Conservation (phyloP, 2,113 vertebrate genomes). For the Tricholaema leucomelas region DNA sequence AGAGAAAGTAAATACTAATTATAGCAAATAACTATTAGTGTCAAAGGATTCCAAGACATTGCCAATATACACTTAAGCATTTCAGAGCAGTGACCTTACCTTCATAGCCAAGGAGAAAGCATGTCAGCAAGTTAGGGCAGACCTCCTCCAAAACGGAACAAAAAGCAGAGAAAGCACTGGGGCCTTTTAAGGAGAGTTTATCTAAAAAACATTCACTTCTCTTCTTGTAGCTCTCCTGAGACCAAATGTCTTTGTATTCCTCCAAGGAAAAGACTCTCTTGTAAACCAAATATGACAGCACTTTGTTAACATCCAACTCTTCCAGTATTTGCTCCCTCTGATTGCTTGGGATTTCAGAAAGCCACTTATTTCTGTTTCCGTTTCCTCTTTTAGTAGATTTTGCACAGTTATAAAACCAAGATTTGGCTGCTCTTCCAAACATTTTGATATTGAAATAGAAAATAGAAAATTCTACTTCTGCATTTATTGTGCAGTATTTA, state of each 20-base stretch:
- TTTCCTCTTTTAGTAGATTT: constrained; percentile 73
- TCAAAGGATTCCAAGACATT: constrained; percentile 60
- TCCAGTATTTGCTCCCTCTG: constrained; percentile 81
- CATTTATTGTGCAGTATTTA: constrained; percentile 56
- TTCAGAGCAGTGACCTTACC: constrained; percentile 78
- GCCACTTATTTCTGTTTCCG: constrained; percentile 76
- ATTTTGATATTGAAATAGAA: constrained; percentile 73
- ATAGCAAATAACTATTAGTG: constrained; percentile 61
- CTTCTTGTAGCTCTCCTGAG: constrained; percentile 72
- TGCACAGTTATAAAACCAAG: constrained; percentile 82
- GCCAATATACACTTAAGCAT: constrained; percentile 57
- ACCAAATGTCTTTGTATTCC: constrained; percentile 88
- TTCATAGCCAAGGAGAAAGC: constrained; percentile 86
- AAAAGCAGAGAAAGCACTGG: constrained; percentile 83
- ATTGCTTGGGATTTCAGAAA: constrained; percentile 76
- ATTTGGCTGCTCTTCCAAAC: constrained; percentile 78
- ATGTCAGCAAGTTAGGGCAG: constrained; percentile 87
- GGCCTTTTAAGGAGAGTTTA: constrained; percentile 84
- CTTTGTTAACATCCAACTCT: constrained; percentile 82
- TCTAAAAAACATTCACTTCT: constrained; percentile 83
- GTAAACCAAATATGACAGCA: constrained; percentile 85
- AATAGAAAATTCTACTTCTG: constrained; percentile 42
- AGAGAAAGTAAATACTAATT: constrained; percentile 71
- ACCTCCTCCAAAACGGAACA: constrained; percentile 88
- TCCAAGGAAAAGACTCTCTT: constrained; percentile 85